Evolutionary conservation across 2,113 vertebrate species (phyloP).

Genomic region (Donacobius atricapilla): DNA sequence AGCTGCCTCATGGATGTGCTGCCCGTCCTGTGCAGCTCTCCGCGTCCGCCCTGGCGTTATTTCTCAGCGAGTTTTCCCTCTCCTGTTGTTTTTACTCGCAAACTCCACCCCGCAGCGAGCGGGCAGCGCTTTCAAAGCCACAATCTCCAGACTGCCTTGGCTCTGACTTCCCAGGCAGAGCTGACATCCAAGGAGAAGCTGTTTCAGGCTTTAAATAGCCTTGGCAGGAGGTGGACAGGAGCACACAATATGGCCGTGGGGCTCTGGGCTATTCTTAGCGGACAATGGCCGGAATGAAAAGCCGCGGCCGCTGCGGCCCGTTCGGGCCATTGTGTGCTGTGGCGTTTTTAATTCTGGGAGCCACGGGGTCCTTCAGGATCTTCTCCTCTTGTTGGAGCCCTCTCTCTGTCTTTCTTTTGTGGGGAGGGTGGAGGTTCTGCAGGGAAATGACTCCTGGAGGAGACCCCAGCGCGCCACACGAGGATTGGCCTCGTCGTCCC

Average conservation of each 20-base stretch:
- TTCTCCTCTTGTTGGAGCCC: neutral
- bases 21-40: neutral
- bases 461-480: fast-evolving
- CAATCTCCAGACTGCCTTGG: neutral
- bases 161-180: neutral
- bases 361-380: neutral
- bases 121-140: neutral
- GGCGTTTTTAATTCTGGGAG: neutral
- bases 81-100: fast-evolving
- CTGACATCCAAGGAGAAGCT: neutral
- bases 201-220: conserved; percentile 61
- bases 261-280: conserved; percentile 71
- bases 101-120: fast-evolving
- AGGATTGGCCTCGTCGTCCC: neutral
- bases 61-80: neutral
- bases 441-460: neutral
- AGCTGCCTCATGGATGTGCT: fast-evolving
- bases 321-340: conserved; percentile 29
- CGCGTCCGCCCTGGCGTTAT: neutral
- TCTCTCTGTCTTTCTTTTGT: neutral
- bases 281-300: conserved; percentile 73
- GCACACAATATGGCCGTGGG: conserved; percentile 42
- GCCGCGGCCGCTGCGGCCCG: conserved; percentile 6
- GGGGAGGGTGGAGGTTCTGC: neutral
- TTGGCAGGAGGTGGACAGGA: conserved; percentile 24